Evolutionary conservation across 2,888 invertebrate species (phyloP).

Genomic region (Prenolepis imparis): DNA sequence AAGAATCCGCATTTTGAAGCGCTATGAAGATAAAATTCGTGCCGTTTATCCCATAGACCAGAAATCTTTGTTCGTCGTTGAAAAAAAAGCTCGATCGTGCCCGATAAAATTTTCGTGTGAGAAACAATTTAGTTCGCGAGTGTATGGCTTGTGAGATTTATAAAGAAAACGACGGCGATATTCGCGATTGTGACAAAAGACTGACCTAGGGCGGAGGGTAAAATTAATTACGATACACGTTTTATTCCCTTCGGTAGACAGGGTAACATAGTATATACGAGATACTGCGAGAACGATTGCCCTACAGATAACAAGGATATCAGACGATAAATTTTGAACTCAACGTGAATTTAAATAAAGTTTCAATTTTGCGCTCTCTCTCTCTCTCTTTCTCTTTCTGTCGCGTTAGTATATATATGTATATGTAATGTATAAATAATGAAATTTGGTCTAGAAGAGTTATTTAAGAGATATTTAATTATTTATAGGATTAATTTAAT

Average conservation of each 20-base stretch:
- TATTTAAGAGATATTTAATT: not conserved
- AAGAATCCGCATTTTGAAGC: conserved; percentile 57
- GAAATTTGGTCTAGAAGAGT: not conserved
- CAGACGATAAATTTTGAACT: conserved; percentile 40
- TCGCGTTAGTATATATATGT: not conserved
- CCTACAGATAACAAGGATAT: conserved; percentile 32
- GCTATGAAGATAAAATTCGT: conserved; percentile 26
- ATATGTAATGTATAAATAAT: not conserved
- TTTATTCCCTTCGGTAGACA: conserved; percentile 20
- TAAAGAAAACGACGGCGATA: conserved; percentile 27
- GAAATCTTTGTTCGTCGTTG: conserved; percentile 38
- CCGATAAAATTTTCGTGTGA: conserved; percentile 49
- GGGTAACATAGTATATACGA: conserved; percentile 23
- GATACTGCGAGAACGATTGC: conserved; percentile 41
- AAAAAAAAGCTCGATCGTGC: conserved; percentile 31
- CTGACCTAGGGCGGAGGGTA: conserved; percentile 15
- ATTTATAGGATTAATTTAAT: not conserved
- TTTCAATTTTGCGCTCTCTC: conserved; percentile 6
- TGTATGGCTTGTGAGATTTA: conserved; percentile 18
- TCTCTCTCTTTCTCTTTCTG: not conserved
- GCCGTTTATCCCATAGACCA: conserved; percentile 23
- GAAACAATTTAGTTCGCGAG: conserved; percentile 35
- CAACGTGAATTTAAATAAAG: conserved; percentile 27
- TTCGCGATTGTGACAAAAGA: conserved; percentile 28
- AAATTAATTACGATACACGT: conserved; percentile 54